Conservation (phyloP, 1,140 invertebrate species). For the Aphaenogaster rudis region DNA sequence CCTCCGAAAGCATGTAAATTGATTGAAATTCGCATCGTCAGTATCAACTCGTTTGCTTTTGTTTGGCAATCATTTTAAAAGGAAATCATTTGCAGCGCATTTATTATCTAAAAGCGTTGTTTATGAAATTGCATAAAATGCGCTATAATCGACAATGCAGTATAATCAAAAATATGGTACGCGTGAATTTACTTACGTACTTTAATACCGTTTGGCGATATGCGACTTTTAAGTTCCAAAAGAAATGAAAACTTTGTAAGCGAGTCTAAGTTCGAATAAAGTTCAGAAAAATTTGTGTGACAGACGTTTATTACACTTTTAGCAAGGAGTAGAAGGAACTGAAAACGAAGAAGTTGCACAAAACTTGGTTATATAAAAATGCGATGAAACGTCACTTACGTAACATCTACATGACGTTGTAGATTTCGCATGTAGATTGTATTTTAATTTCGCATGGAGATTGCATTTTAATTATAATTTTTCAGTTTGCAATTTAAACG, state of each 20-base stretch:
- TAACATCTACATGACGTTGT: neutral
- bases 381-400: neutral
- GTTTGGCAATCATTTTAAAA: conserved; percentile 47
- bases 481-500: neutral
- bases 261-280: neutral
- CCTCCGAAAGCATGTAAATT: conserved; percentile 26
- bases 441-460: neutral
- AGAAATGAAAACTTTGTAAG: neutral
- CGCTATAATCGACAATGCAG: neutral
- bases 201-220: neutral
- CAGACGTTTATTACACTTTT: neutral
- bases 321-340: neutral
- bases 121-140: neutral
- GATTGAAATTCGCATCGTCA: conserved; percentile 13
- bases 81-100: conserved; percentile 7
- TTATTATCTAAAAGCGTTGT: neutral
- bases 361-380: conserved; percentile 4
- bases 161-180: neutral
- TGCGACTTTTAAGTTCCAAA: neutral
- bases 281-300: neutral
- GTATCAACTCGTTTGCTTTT: neutral
- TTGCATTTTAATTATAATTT: neutral
- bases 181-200: neutral
- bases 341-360: neutral
- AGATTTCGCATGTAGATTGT: neutral